Conservation (phyloP, 2,888 invertebrate species). For the Diplolepis rosae region DNA sequence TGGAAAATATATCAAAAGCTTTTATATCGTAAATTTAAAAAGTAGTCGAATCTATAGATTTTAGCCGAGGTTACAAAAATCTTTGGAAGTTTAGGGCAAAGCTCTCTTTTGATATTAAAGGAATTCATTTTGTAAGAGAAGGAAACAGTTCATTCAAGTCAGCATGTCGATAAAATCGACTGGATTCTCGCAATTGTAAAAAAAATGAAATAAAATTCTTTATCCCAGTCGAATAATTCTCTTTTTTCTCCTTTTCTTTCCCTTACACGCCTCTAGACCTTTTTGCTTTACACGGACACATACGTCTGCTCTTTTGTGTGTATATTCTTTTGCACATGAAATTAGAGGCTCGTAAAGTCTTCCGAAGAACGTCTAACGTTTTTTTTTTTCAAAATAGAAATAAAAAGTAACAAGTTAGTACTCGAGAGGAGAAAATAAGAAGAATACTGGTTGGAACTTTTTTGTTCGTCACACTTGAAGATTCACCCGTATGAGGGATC, state of each 20-base stretch:
- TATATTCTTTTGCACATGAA: neutral
- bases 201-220: slow-evolving; percentile 6
- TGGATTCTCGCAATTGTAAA: neutral
- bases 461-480: slow-evolving; percentile 10
- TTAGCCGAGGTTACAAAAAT: neutral
- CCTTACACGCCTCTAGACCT: slow-evolving; percentile 7
- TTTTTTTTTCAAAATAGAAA: slow-evolving; percentile 1
- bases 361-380: neutral
- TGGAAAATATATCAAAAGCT: neutral
- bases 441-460: slow-evolving; percentile 17
- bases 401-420: slow-evolving; percentile 16
- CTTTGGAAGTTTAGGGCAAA: neutral
- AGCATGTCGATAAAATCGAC: neutral
- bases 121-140: neutral
- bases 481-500: slow-evolving; percentile 16
- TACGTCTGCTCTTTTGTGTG: neutral
- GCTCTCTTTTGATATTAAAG: neutral
- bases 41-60: neutral
- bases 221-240: slow-evolving; percentile 2
- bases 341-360: slow-evolving; percentile 21
- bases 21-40: neutral
- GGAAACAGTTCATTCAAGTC: neutral
- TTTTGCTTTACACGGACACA: slow-evolving; percentile 11
- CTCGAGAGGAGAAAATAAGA: slow-evolving; percentile 9
- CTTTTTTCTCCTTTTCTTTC: neutral